Evolutionary conservation across 35 echinoderm and acorn worm genomes (phyloP).

Genomic region (Diadema setosum): DNA sequence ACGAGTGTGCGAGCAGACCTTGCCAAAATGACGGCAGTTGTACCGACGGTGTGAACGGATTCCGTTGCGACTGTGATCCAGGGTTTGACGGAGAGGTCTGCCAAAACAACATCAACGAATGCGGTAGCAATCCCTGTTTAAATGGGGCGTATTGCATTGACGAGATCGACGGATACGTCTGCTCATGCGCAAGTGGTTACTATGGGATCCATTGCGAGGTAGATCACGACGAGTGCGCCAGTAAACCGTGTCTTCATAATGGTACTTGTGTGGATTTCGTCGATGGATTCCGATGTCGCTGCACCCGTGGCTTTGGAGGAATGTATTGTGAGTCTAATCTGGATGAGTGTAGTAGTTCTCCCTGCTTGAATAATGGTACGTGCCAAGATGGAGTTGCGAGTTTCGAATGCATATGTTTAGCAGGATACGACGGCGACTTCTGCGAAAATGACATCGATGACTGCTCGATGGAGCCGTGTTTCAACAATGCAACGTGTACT

Average conservation of each 20-base stretch:
- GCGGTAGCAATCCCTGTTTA: constrained; percentile 36
- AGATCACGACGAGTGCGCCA: constrained; percentile 38
- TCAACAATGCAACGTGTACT: constrained; percentile 51
- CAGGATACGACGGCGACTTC: constrained; percentile 32
- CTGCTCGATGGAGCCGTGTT: constrained; percentile 38
- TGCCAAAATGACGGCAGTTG: constrained; percentile 35
- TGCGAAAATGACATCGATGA: constrained; percentile 71
- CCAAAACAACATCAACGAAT: constrained; percentile 40
- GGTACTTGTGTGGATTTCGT: constrained; percentile 54
- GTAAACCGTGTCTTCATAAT: constrained; percentile 47
- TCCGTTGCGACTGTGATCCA: constrained; percentile 12
- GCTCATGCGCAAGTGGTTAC: constrained; percentile 30
- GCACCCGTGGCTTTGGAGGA: constrained; percentile 30
- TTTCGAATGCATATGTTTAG: constrained; percentile 17
- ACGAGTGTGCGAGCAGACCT: constrained; percentile 26
- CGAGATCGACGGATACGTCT: constrained; percentile 18
- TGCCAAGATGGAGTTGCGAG: constrained; percentile 31
- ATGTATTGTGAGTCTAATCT: constrained; percentile 35
- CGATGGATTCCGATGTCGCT: constrained; percentile 48
- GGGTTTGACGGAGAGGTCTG: constrained; percentile 30
- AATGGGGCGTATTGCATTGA: constrained; percentile 40
- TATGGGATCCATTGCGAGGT: constrained; percentile 23
- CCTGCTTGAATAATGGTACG: constrained; percentile 44
- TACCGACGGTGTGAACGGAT: constrained; percentile 11
- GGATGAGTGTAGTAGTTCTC: constrained; percentile 27